Percentiles rank a stretch among this genome's conserved stretches.
These are phyloP conservation scores for Austrolebias charrua DNA, from an alignment of 2,797 vertebrate genomes.

Conservation along the genomic window DNA sequence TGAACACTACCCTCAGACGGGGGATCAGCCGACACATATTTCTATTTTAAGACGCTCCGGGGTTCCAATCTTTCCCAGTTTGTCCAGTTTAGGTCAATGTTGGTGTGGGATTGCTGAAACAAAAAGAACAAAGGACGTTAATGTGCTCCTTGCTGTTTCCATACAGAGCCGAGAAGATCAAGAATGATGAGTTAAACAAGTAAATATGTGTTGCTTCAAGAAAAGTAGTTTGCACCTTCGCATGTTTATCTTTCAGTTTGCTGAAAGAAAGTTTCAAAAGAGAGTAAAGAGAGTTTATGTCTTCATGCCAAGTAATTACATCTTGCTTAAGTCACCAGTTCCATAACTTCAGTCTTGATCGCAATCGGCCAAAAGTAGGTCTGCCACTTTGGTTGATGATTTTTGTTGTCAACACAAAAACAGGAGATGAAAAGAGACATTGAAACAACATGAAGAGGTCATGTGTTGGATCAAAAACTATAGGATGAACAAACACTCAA, in stretches of 20 bases:
- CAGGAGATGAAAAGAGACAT: conserved; percentile 16
- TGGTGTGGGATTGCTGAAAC: conserved; percentile 17
- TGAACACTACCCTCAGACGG: conserved; percentile 44
- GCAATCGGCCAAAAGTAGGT: conserved; percentile 44
- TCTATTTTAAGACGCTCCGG: conserved; percentile 51
- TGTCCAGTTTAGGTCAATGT: conserved; percentile 41
- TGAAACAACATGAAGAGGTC: conserved; percentile 49
- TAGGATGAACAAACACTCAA: conserved; percentile 39
- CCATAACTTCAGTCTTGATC: conserved; percentile 37
- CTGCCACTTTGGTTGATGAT: conserved; percentile 58
- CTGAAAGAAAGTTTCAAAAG: conserved; percentile 23
- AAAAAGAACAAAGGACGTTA: conserved; percentile 28
- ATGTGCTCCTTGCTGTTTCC: conserved; percentile 30
- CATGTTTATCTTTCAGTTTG: conserved; percentile 26
- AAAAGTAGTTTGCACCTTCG: conserved; percentile 42
- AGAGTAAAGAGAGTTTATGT: conserved; percentile 42
- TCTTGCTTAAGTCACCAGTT: conserved; percentile 55
- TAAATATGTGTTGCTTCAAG: conserved; percentile 13
- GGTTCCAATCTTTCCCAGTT: conserved; percentile 34
- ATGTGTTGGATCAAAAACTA: conserved; percentile 52
- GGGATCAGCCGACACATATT: conserved; percentile 49
- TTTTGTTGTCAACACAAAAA: conserved; percentile 62
- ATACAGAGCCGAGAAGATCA: conserved; percentile 14
- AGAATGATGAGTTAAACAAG: conserved; percentile 1
- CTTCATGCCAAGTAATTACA: conserved; percentile 62